These are phyloP conservation scores for Eira barbara DNA, from an alignment of 2,113 vertebrate species.

Conservation along the genomic window DNA sequence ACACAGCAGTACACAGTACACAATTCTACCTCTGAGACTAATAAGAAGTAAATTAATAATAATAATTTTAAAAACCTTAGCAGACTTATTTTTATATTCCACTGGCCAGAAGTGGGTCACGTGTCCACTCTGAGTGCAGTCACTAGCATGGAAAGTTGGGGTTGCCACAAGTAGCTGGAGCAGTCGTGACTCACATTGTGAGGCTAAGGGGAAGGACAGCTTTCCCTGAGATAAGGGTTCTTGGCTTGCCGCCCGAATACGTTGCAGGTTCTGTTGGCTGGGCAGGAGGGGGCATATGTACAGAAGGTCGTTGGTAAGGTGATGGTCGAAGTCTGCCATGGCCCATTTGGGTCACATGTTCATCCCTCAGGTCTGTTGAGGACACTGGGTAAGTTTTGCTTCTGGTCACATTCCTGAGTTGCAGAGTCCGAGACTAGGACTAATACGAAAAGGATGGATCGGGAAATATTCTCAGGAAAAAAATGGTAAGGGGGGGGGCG, in stretches of 20 bases:
- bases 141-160: not conserved
- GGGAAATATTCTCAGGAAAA: not conserved
- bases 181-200: not conserved
- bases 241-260: not conserved
- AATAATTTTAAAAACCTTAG: not conserved
- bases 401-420: not conserved
- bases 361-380: not conserved
- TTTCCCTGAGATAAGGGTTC: not conserved
- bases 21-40: not conserved
- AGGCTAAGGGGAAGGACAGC: not conserved
- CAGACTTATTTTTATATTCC: not conserved
- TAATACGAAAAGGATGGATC: not conserved
- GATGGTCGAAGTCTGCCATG: not conserved
- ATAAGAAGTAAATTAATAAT: not conserved
- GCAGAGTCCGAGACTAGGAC: not conserved
- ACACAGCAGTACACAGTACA: not conserved
- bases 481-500: not conserved
- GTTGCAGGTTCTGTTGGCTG: not conserved
- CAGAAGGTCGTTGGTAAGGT: not conserved
- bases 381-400: not conserved
- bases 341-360: not conserved
- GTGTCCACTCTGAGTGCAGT: not conserved
- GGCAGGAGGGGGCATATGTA: not conserved
- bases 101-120: not conserved
- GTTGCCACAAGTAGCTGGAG: not conserved